Evolutionary conservation across 1,140 invertebrate genomes (phyloP).

Genomic region (Pissodes strobi): DNA sequence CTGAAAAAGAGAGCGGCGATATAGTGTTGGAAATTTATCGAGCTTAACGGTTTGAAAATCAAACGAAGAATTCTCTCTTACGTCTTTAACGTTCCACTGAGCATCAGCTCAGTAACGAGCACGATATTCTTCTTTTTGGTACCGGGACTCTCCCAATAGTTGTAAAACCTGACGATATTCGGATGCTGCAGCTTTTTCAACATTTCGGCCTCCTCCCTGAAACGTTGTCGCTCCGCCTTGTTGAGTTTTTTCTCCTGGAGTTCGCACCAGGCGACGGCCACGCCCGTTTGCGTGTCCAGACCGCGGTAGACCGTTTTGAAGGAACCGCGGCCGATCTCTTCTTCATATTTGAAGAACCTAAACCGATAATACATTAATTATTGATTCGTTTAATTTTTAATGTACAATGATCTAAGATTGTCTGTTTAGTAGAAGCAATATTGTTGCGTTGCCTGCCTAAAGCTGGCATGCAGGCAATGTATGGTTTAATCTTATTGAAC

Average conservation of each 20-base stretch:
- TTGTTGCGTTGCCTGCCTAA: too few species aligned
- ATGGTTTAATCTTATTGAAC: too few species aligned
- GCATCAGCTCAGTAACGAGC: conserved; percentile 99
- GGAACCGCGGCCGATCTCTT: conserved; percentile 92
- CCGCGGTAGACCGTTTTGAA: conserved; percentile 99
- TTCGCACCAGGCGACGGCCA: conserved; percentile 99
- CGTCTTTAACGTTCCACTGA: conserved; percentile 98
- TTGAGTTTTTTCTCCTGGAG: conserved; percentile 90
- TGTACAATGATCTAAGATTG: too few species aligned
- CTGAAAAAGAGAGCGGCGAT: too few species aligned
- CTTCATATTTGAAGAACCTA: conserved; percentile 89
- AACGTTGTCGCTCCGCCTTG: conserved; percentile 89
- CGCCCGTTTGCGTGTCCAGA: conserved; percentile 95
- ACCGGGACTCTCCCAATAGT: conserved; percentile 96
- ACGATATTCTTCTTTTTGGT: conserved; percentile 93
- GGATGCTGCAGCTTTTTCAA: conserved; percentile 98
- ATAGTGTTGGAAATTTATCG: too few species aligned
- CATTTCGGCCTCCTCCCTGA: conserved; percentile 99
- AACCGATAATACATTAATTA: too few species aligned
- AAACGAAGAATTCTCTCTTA: too few species aligned
- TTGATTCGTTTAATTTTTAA: background rate
- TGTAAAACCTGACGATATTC: conserved; percentile 99
- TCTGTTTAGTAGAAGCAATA: too few species aligned
- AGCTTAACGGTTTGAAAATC: too few species aligned
- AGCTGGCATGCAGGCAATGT: too few species aligned